phyloP scores from a whole-genome alignment of 2,888 invertebrate genomes.

The Leptothorax acervorum region DNA sequence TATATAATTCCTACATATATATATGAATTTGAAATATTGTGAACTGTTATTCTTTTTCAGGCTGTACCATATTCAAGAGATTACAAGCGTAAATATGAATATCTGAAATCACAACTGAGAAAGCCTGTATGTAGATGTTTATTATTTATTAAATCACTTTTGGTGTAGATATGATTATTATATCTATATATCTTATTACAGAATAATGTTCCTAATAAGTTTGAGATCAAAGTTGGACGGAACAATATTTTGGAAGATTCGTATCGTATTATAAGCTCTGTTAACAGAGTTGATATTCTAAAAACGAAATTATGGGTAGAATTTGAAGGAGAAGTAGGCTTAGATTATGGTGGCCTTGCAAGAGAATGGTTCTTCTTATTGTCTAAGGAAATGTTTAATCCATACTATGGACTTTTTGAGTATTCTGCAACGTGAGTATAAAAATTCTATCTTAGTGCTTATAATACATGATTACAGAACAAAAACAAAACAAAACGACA shows the following conservation, averaged over 20 bases:
- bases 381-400: constrained; percentile 99
- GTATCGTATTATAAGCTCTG: constrained; percentile 96
- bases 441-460: background rate
- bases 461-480: background rate
- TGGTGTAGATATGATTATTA: background rate
- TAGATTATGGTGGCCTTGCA: constrained; percentile 98
- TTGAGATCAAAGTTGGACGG: constrained; percentile 97
- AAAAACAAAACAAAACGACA: background rate
- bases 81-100: constrained; percentile 99
- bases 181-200: constrained; percentile 84
- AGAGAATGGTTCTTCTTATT: constrained; percentile 99
- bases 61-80: constrained; percentile 99
- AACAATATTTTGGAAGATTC: constrained; percentile 98
- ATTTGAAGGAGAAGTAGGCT: constrained; percentile 98
- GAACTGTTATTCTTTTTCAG: constrained; percentile 82
- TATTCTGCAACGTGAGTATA: constrained; percentile 97
- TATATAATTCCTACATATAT: background rate
- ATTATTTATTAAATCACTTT: constrained; percentile 2
- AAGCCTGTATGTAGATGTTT: constrained; percentile 92
- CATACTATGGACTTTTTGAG: constrained; percentile 99
- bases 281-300: constrained; percentile 95
- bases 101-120: constrained; percentile 97
- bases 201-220: constrained; percentile 98
- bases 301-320: constrained; percentile 99
- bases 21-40: background rate